Percentiles rank a stretch among this genome's conserved stretches.
Conservation (phyloP, 2,888 invertebrate genomes). For the Andrena dorsata region DNA sequence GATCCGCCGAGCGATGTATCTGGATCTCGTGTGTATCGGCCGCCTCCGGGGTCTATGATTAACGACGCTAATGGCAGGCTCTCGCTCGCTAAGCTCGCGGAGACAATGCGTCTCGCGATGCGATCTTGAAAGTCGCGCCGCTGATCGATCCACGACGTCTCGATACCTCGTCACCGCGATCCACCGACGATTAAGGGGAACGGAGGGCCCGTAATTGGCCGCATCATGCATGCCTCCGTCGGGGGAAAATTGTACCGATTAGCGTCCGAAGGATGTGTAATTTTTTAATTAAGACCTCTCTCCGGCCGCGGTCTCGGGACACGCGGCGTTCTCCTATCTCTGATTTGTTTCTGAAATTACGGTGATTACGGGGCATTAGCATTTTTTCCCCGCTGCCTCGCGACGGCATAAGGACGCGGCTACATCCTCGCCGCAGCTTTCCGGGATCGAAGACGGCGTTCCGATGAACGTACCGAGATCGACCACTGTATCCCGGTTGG, state of each 20-base stretch:
- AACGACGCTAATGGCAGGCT: slow-evolving; percentile 62
- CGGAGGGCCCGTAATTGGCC: slow-evolving; percentile 50
- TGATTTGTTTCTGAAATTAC: slow-evolving; percentile 43
- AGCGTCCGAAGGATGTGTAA: slow-evolving; percentile 64
- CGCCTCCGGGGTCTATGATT: slow-evolving; percentile 61
- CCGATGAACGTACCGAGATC: slow-evolving; percentile 30
- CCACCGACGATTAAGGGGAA: slow-evolving; percentile 54
- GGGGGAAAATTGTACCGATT: slow-evolving; percentile 70
- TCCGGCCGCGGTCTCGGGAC: background rate
- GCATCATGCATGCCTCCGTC: slow-evolving; percentile 59
- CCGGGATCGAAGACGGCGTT: slow-evolving; percentile 35
- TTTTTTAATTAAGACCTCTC: slow-evolving; percentile 68
- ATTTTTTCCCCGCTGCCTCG: slow-evolving; percentile 10
- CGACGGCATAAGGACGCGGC: slow-evolving; percentile 31
- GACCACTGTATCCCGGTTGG: slow-evolving; percentile 5
- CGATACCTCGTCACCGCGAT: slow-evolving; percentile 59
- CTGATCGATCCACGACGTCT: slow-evolving; percentile 60
- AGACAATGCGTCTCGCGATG: slow-evolving; percentile 68
- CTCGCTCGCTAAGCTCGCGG: slow-evolving; percentile 22
- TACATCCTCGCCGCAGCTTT: slow-evolving; percentile 20
- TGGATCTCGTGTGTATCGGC: slow-evolving; percentile 58
- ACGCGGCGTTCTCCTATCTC: slow-evolving; percentile 14
- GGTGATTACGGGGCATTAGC: slow-evolving; percentile 48
- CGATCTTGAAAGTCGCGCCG: slow-evolving; percentile 50
- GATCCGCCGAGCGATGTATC: slow-evolving; percentile 50